Percentiles rank a stretch among this genome's conserved stretches.
Evolutionary conservation across 2,113 vertebrate genomes (phyloP).

Genomic region (Psittacus erithacus): DNA sequence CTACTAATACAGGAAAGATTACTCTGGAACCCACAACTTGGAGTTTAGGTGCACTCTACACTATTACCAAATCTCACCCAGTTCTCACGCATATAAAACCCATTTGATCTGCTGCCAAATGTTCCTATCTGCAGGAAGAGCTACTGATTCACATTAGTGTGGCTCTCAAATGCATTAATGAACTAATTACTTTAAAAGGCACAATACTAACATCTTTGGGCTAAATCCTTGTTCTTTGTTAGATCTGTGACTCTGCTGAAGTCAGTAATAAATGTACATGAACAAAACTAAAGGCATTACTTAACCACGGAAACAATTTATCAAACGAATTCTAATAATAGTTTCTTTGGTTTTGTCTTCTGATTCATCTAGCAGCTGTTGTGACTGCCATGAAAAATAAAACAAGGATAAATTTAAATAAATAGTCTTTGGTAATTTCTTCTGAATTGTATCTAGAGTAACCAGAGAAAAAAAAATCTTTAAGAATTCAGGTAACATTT

Average conservation of each 20-base stretch:
- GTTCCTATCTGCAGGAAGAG: background rate
- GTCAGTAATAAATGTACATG: background rate
- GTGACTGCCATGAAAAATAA: background rate
- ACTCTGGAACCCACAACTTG: background rate
- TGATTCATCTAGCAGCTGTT: background rate
- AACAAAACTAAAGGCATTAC: background rate
- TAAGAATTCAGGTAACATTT: background rate
- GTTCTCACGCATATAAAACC: background rate
- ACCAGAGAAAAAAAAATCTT: background rate
- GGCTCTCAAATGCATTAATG: background rate
- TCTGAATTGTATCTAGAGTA: background rate
- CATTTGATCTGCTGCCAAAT: background rate
- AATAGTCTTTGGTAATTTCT: background rate
- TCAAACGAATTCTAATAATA: background rate
- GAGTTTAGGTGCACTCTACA: background rate
- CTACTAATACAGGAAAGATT: background rate
- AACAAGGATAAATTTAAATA: background rate
- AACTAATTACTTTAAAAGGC: background rate
- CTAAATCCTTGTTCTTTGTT: slow-evolving; percentile 2
- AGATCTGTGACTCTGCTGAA: background rate
- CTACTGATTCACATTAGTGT: background rate
- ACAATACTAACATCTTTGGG: background rate
- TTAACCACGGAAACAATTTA: background rate
- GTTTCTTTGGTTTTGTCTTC: background rate
- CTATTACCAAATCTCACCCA: background rate